A percentile compares a stretch with the other conserved stretches of the same genome.
These are phyloP conservation scores for Turdus rufiventris DNA, from an alignment of 2,113 vertebrate genomes.

Conservation along the genomic window DNA sequence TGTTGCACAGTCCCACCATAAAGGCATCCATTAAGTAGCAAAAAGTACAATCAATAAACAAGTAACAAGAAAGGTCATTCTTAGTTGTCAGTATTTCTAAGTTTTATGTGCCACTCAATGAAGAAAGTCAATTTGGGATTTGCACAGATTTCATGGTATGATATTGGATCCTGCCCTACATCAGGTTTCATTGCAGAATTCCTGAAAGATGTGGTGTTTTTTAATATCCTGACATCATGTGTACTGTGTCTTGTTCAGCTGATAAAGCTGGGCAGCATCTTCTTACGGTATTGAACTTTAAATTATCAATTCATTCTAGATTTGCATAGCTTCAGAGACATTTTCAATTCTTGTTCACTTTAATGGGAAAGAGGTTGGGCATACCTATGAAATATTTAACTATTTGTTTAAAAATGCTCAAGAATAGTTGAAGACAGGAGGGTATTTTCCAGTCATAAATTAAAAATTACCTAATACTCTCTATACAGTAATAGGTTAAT, in stretches of 20 bases:
- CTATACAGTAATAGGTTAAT: background rate
- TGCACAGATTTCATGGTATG: background rate
- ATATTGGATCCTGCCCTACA: background rate
- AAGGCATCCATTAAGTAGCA: background rate
- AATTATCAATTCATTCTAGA: background rate
- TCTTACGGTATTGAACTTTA: background rate
- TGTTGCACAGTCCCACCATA: background rate
- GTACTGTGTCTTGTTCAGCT: background rate
- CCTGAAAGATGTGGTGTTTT: background rate
- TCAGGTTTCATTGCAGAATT: background rate
- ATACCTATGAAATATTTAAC: background rate
- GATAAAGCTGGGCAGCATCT: background rate
- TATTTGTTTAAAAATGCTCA: background rate
- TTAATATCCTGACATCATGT: too few relatives aligned
- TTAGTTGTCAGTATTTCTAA: background rate
- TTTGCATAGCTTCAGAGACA: background rate
- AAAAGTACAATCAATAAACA: background rate
- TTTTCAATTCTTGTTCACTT: background rate
- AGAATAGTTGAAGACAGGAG: background rate
- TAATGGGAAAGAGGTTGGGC: background rate
- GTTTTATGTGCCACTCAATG: background rate
- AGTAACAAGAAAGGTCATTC: background rate
- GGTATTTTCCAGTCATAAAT: background rate
- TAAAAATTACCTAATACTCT: background rate
- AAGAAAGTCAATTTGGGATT: background rate